These are phyloP conservation scores for Amblyornis subalaris DNA, from an alignment of 2,113 vertebrate species.

Conservation along the genomic window DNA sequence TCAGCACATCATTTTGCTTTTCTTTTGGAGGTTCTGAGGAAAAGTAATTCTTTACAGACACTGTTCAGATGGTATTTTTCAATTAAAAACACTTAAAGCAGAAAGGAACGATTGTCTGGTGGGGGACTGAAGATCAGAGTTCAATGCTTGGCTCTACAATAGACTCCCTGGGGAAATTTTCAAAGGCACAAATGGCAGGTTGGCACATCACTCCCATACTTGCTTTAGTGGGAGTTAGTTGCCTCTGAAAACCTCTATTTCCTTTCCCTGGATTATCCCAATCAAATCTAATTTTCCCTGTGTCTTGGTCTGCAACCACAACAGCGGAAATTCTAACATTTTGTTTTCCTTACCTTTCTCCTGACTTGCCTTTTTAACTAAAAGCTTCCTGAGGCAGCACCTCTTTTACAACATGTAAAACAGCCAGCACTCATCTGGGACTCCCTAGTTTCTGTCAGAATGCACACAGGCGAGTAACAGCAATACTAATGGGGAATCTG, in stretches of 20 bases:
- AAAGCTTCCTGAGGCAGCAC: background rate
- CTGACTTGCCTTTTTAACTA: background rate
- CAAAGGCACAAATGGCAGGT: slow-evolving; percentile 66
- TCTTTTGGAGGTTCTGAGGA: slow-evolving; percentile 46
- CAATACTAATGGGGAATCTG: background rate
- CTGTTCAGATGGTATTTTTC: slow-evolving; percentile 57
- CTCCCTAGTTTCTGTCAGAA: background rate
- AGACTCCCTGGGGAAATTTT: slow-evolving; percentile 58
- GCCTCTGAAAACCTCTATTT: slow-evolving; percentile 46
- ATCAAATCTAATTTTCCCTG: background rate
- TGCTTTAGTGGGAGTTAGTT: slow-evolving; percentile 42
- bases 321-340: background rate
- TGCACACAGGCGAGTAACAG: background rate
- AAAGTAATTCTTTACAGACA: slow-evolving; percentile 62
- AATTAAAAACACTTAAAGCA: slow-evolving; percentile 62
- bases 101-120: slow-evolving; percentile 48
- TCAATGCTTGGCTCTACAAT: slow-evolving; percentile 59
- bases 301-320: background rate
- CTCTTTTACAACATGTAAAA: background rate
- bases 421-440: background rate
- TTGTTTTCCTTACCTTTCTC: background rate
- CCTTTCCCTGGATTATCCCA: background rate
- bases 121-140: slow-evolving; percentile 45
- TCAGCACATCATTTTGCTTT: slow-evolving; percentile 52
- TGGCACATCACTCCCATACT: slow-evolving; percentile 50